Percentiles rank a stretch among this genome's conserved stretches.
Conservation (phyloP, 1,140 invertebrate species). For the Leucophenga varia region DNA sequence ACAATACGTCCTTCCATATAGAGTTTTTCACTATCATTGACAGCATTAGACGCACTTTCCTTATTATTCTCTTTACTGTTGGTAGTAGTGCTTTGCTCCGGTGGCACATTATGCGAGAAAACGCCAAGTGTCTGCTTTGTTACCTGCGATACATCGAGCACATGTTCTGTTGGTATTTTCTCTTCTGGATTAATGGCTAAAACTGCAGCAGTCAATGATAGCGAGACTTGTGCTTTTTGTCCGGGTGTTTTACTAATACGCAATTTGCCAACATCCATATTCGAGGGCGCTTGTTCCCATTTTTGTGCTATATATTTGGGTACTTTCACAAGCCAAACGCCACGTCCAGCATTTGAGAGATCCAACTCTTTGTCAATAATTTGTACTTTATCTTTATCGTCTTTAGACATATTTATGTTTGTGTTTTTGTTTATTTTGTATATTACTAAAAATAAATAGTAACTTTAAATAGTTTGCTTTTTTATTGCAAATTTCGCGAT, state of each 20-base stretch:
- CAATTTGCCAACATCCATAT: constrained; percentile 64
- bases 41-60: constrained; percentile 60
- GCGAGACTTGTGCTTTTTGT: constrained; percentile 61
- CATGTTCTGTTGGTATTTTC: constrained; percentile 69
- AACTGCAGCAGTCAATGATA: constrained; percentile 60
- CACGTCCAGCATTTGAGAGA: constrained; percentile 81
- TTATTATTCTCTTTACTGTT: too few species aligned
- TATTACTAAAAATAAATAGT: too few species aligned
- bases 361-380: constrained; percentile 74
- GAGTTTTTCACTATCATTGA: constrained; percentile 80
- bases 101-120: constrained; percentile 75
- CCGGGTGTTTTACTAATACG: constrained; percentile 62
- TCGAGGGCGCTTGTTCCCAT: constrained; percentile 78
- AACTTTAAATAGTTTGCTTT: too few species aligned
- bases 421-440: too few species aligned
- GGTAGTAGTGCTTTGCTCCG: too few species aligned
- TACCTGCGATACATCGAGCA: constrained; percentile 85
- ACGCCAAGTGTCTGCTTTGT: constrained; percentile 85
- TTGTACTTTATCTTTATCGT: constrained; percentile 44
- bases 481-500: too few species aligned
- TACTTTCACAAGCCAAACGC: constrained; percentile 95
- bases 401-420: constrained; percentile 54
- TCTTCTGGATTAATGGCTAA: constrained; percentile 49
- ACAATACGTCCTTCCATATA: constrained; percentile 91
- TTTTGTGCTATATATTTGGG: constrained; percentile 90